Conservation (phyloP, 2,113 vertebrate genomes). For the Hassar affinis region DNA sequence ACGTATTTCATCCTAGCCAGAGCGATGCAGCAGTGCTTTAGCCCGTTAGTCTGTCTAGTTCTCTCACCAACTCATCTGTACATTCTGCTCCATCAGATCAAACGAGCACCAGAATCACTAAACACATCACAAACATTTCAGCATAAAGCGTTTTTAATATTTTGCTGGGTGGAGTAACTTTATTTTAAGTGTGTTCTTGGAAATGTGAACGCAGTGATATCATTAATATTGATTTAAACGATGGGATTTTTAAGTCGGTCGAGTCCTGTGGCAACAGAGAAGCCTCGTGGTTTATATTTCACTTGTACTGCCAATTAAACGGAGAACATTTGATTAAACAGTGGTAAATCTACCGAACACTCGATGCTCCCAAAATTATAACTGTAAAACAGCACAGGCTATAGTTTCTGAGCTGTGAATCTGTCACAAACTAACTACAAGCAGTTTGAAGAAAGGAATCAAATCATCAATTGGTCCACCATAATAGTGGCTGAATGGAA, state of each 20-base stretch:
- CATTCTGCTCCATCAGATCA: neutral
- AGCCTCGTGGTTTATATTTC: neutral
- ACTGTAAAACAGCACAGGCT: neutral
- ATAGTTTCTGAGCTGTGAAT: neutral
- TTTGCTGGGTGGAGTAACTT: neutral
- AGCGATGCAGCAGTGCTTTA: neutral
- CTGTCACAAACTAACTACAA: neutral
- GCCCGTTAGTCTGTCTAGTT: neutral
- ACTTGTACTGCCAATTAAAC: neutral
- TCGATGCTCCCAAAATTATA: neutral
- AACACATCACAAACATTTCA: neutral
- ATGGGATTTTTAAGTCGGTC: neutral
- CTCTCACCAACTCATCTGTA: neutral
- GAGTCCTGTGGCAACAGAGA: neutral
- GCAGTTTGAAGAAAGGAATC: slow-evolving; percentile 32
- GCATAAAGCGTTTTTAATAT: neutral
- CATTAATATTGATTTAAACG: neutral
- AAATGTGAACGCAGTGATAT: neutral
- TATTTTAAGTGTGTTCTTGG: neutral
- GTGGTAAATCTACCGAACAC: neutral
- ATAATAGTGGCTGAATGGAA: slow-evolving; percentile 41
- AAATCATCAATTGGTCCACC: slow-evolving; percentile 1
- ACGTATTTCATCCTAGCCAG: neutral
- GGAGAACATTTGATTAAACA: neutral
- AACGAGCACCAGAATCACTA: too few species aligned